These are phyloP conservation scores for Hyposoter dolosus DNA, from an alignment of 2,888 invertebrate species.

Conservation along the genomic window DNA sequence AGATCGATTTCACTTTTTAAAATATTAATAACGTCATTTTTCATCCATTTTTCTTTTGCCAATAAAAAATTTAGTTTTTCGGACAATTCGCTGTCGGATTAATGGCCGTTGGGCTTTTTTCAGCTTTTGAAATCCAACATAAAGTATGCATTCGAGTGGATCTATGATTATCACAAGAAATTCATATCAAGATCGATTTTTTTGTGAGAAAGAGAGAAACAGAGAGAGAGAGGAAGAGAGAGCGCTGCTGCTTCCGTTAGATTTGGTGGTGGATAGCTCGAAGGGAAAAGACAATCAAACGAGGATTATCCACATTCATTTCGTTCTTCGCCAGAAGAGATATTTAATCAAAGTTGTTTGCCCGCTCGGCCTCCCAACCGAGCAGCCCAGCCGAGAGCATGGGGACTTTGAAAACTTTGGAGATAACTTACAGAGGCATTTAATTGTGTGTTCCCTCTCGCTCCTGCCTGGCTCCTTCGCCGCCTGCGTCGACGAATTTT, in stretches of 20 bases:
- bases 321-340: conserved; percentile 75
- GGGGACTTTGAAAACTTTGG: conserved; percentile 79
- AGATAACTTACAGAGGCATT: conserved; percentile 81
- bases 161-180: background rate
- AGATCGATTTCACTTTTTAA: background rate
- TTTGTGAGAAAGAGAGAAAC: background rate
- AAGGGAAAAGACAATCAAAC: conserved; percentile 77
- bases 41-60: background rate
- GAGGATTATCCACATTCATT: conserved; percentile 76
- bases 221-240: conserved; percentile 1
- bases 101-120: background rate
- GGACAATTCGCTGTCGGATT: background rate
- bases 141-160: background rate
- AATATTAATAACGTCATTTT: background rate
- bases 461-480: background rate
- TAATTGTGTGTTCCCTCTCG: conserved; percentile 75
- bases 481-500: conserved; percentile 9
- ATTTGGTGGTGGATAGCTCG: conserved; percentile 52
- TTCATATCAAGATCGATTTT: background rate
- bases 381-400: conserved; percentile 61
- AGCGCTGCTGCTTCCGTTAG: conserved; percentile 68
- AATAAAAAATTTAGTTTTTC: background rate
- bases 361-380: conserved; percentile 57
- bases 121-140: background rate
- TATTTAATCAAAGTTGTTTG: conserved; percentile 84